Conservation (phyloP, 1,140 invertebrate species). For the Ladona fulva region DNA sequence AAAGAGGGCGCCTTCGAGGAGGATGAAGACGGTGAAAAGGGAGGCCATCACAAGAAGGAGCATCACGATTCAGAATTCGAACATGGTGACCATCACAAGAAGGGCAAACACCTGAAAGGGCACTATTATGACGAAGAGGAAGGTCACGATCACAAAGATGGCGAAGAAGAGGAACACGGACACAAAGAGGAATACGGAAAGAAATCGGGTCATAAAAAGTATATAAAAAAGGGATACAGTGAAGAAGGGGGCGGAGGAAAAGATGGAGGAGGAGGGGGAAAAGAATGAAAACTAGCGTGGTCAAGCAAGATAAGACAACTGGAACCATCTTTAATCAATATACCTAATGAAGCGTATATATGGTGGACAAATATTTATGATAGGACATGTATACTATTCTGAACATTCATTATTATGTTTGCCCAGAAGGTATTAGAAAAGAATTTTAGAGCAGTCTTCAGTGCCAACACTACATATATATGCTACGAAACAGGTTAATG, state of each 20-base stretch:
- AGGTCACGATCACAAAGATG: slow-evolving; percentile 55
- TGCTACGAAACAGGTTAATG: too few species aligned
- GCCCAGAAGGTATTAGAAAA: too few species aligned
- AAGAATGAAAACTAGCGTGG: too few species aligned
- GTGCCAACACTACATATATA: too few species aligned
- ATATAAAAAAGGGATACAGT: slow-evolving; percentile 43
- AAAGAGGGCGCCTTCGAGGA: slow-evolving; percentile 53
- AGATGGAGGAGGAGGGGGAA: slow-evolving; percentile 14
- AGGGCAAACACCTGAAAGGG: slow-evolving; percentile 39
- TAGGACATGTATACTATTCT: too few species aligned
- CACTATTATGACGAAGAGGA: slow-evolving; percentile 37
- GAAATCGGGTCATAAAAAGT: slow-evolving; percentile 54
- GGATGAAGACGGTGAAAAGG: slow-evolving; percentile 46
- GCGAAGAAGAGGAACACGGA: slow-evolving; percentile 54
- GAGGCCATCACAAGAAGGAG: slow-evolving; percentile 45
- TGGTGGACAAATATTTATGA: too few species aligned
- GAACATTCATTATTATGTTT: too few species aligned
- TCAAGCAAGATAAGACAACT: too few species aligned
- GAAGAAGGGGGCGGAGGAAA: background rate
- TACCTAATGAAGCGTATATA: too few species aligned
- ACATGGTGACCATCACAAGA: slow-evolving; percentile 35
- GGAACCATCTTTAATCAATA: too few species aligned
- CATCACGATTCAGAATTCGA: slow-evolving; percentile 55
- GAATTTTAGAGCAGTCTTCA: too few species aligned
- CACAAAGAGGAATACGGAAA: slow-evolving; percentile 54